Percentiles rank a stretch among this genome's conserved stretches.
Conservation (phyloP, 2,797 vertebrate species). For the Linurgus olivaceus region DNA sequence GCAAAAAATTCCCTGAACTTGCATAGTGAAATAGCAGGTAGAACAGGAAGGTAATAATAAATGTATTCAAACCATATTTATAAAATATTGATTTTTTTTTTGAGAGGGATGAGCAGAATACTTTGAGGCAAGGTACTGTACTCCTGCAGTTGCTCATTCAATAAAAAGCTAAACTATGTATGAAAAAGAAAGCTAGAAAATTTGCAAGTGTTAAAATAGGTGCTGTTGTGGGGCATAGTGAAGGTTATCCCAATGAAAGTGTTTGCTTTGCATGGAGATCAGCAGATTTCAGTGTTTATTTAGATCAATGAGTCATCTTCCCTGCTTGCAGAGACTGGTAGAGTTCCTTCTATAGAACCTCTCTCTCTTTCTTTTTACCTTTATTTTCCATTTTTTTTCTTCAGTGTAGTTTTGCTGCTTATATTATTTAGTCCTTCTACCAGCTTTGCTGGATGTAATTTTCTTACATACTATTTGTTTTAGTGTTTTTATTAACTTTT, state of each 20-base stretch:
- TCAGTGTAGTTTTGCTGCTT: not conserved
- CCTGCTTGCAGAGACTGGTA: not conserved
- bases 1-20: not conserved
- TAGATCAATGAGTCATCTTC: not conserved
- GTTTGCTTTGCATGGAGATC: not conserved
- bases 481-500: not conserved
- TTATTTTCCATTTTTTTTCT: not conserved
- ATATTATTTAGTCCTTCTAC: not conserved
- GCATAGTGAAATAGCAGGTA: not conserved
- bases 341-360: not conserved
- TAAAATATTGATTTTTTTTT: not conserved
- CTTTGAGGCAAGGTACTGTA: not conserved
- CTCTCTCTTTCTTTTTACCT: not conserved
- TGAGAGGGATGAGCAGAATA: not conserved
- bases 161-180: not conserved
- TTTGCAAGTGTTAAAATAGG: not conserved
- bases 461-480: not conserved
- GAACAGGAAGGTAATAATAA: not conserved
- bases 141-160: not conserved
- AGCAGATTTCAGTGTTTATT: not conserved
- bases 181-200: not conserved
- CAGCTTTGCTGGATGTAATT: not conserved
- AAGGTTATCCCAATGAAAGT: not conserved
- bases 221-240: not conserved
- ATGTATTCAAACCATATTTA: not conserved